Evolutionary conservation across 1,140 invertebrate genomes (phyloP).

Genomic region (Prorops nasuta): DNA sequence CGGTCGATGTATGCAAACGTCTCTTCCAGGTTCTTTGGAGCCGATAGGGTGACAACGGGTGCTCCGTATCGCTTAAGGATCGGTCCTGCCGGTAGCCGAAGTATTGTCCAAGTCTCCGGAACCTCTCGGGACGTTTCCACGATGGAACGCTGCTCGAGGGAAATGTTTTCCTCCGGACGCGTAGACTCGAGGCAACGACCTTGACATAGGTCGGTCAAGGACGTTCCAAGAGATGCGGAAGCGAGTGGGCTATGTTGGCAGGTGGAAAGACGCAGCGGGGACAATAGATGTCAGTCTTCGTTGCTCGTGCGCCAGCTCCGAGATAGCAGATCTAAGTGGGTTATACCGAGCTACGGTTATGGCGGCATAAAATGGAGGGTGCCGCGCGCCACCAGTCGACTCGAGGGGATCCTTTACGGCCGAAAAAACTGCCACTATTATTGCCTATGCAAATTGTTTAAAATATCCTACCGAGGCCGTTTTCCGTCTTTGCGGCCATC

Average conservation of each 20-base stretch:
- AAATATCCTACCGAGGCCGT: constrained; percentile 44
- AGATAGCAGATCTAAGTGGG: constrained; percentile 59
- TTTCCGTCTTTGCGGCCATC: constrained; percentile 13
- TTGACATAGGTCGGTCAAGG: too few relatives aligned
- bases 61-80: constrained; percentile 33
- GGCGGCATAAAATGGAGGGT: constrained; percentile 54
- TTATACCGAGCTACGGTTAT: constrained; percentile 56
- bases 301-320: constrained; percentile 31
- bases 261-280: constrained; percentile 26
- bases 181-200: too few relatives aligned
- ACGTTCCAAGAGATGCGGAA: not conserved
- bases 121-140: not conserved
- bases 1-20: constrained; percentile 56
- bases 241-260: not conserved
- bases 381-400: constrained; percentile 17
- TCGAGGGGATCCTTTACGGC: constrained; percentile 42
- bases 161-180: too few relatives aligned
- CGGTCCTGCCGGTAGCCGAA: constrained; percentile 20
- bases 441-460: constrained; percentile 59
- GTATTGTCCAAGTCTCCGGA: constrained; percentile 36
- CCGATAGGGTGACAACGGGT: constrained; percentile 55
- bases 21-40: constrained; percentile 42
- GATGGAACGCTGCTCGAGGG: not conserved
- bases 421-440: constrained; percentile 55
- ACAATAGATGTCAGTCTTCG: constrained; percentile 53